Conservation (phyloP, 2,797 vertebrate genomes). For the Anabas testudineus region DNA sequence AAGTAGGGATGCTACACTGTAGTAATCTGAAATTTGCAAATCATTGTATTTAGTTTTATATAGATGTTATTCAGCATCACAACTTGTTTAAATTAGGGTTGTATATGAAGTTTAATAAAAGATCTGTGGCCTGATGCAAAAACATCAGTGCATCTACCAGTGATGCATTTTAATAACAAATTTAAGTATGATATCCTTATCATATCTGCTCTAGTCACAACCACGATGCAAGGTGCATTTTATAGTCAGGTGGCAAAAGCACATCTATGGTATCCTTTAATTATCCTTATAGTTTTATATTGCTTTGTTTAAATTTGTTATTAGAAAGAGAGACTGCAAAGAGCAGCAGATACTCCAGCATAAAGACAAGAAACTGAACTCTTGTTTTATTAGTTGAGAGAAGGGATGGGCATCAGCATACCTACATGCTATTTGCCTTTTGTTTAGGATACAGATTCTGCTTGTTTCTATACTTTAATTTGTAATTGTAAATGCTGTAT, state of each 20-base stretch:
- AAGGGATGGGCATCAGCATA: conserved; percentile 1
- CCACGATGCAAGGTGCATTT: too few species aligned
- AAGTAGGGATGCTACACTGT: too few species aligned
- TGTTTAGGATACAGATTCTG: conserved; percentile 21
- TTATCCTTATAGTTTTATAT: conserved; percentile 1
- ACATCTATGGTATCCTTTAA: too few species aligned
- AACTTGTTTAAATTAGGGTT: conserved; percentile 33
- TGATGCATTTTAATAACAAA: conserved; percentile 63
- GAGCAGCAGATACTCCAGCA: conserved; percentile 13
- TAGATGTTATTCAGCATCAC: not conserved
- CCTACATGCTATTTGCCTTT: conserved; percentile 20
- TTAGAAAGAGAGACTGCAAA: not conserved
- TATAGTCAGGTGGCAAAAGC: too few species aligned
- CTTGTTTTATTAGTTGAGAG: too few species aligned
- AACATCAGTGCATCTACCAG: conserved; percentile 40
- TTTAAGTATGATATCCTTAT: conserved; percentile 68
- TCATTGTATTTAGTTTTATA: too few species aligned
- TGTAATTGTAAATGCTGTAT: too few species aligned
- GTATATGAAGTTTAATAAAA: conserved; percentile 21
- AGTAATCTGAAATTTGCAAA: too few species aligned
- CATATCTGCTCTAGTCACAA: conserved; percentile 42
- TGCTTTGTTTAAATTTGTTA: conserved; percentile 1
- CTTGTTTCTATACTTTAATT: not conserved
- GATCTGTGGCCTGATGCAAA: conserved; percentile 14
- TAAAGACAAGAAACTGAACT: conserved; percentile 3